A percentile compares a stretch with the other conserved stretches of the same genome.
phyloP scores from a whole-genome alignment of 2,888 invertebrate species.

The Alcis repandata region DNA sequence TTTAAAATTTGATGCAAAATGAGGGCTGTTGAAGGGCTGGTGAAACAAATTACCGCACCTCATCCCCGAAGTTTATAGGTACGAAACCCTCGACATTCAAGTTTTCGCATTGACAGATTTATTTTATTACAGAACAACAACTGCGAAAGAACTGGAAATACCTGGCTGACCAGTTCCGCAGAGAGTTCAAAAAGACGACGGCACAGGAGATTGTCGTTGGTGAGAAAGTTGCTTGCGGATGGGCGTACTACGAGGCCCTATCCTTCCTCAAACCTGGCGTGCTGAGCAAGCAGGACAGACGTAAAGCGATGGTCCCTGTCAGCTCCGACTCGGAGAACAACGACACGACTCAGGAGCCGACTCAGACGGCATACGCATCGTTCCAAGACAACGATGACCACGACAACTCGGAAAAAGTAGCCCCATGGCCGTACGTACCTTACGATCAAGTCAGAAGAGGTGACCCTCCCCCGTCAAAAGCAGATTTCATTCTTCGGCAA shows the following conservation, averaged over 20 bases:
- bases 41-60: too few species aligned
- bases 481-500: slow-evolving; percentile 18
- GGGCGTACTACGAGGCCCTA: slow-evolving; percentile 51
- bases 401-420: too few species aligned
- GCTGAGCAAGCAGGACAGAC: neutral
- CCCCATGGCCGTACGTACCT: slow-evolving; percentile 10
- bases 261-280: slow-evolving; percentile 46
- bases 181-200: slow-evolving; percentile 52
- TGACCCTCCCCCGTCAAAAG: slow-evolving; percentile 26
- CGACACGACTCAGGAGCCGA: slow-evolving; percentile 1
- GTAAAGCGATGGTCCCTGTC: neutral
- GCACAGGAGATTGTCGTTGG: slow-evolving; percentile 20
- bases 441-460: neutral
- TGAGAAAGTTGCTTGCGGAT: slow-evolving; percentile 38
- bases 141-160: slow-evolving; percentile 57
- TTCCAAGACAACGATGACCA: slow-evolving; percentile 17
- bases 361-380: neutral
- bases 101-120: too few species aligned
- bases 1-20: too few species aligned
- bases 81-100: too few species aligned
- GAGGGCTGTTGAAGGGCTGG: too few species aligned
- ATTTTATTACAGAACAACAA: slow-evolving; percentile 44
- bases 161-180: slow-evolving; percentile 55
- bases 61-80: too few species aligned
- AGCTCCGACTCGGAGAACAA: slow-evolving; percentile 25